Percentiles rank a stretch among this genome's conserved stretches.
Conservation (phyloP, 2,888 invertebrate genomes). For the Mimas tiliae region DNA sequence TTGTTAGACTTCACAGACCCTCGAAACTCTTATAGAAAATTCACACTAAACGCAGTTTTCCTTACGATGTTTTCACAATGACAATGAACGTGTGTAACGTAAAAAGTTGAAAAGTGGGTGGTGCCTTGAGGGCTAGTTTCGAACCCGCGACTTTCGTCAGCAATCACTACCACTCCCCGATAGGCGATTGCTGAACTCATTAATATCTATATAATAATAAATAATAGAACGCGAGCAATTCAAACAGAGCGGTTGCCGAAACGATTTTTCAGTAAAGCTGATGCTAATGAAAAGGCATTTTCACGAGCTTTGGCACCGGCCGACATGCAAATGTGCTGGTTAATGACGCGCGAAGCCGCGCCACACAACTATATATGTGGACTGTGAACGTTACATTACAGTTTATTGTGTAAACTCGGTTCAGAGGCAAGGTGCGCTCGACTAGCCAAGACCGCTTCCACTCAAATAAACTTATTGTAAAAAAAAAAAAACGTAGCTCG, state of each 20-base stretch:
- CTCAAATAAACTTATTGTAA: neutral
- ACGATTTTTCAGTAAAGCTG: constrained; percentile 78
- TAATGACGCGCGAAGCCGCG: constrained; percentile 78
- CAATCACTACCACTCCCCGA: neutral
- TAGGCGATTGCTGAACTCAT: too few species aligned
- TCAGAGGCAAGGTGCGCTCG: constrained; percentile 2
- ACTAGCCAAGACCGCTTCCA: neutral
- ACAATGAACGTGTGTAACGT: too few species aligned
- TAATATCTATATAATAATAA: neutral
- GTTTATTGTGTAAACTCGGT: constrained; percentile 41
- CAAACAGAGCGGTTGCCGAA: constrained; percentile 58
- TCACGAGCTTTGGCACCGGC: constrained; percentile 82
- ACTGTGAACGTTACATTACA: constrained; percentile 49
- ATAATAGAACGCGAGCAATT: constrained; percentile 44
- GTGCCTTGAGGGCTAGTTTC: too few species aligned
- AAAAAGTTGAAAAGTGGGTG: too few species aligned
- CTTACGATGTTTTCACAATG: too few species aligned
- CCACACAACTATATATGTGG: constrained; percentile 57
- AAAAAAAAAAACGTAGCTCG: constrained; percentile 5
- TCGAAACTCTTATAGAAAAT: too few species aligned
- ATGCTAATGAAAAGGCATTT: constrained; percentile 83
- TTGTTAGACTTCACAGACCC: too few species aligned
- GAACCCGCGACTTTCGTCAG: neutral
- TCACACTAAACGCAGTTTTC: too few species aligned
- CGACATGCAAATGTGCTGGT: constrained; percentile 75